phyloP scores from a whole-genome alignment of 1,140 invertebrate species.

The Caenorhabditis briggsae region DNA sequence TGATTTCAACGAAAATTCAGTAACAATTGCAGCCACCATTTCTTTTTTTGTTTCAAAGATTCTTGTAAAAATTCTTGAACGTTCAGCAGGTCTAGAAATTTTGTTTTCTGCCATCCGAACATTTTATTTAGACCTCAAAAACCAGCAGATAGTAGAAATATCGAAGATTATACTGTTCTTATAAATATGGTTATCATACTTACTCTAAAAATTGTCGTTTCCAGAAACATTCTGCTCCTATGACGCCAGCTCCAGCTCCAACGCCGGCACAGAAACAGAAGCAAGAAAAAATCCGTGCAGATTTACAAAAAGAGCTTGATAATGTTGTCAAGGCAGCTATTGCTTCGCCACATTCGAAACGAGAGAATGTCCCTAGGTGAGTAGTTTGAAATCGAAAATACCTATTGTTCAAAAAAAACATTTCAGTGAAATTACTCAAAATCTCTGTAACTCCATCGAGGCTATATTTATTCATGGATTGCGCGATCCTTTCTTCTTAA shows the following conservation, averaged over 20 bases:
- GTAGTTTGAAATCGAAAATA: neutral
- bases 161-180: neutral
- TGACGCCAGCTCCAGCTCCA: neutral
- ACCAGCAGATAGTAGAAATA: neutral
- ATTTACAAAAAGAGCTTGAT: conserved; percentile 61
- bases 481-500: conserved; percentile 77
- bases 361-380: conserved; percentile 34
- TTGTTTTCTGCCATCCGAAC: no score
- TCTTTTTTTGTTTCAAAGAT: no score
- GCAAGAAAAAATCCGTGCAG: conserved; percentile 47
- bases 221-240: neutral
- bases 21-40: neutral
- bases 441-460: conserved; percentile 71
- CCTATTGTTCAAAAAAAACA: neutral
- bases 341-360: conserved; percentile 34
- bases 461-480: conserved; percentile 76
- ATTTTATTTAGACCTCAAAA: neutral
- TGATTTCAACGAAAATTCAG: conserved; percentile 9
- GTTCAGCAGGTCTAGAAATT: no score
- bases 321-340: conserved; percentile 58
- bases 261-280: conserved; percentile 18
- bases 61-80: no score
- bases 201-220: neutral
- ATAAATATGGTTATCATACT: neutral
- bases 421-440: conserved; percentile 70